Evolutionary conservation across 2,797 vertebrate genomes (phyloP), one percentile per base, ranked within the genome.

Genomic region (Coregonus ussuriensis): DNA sequence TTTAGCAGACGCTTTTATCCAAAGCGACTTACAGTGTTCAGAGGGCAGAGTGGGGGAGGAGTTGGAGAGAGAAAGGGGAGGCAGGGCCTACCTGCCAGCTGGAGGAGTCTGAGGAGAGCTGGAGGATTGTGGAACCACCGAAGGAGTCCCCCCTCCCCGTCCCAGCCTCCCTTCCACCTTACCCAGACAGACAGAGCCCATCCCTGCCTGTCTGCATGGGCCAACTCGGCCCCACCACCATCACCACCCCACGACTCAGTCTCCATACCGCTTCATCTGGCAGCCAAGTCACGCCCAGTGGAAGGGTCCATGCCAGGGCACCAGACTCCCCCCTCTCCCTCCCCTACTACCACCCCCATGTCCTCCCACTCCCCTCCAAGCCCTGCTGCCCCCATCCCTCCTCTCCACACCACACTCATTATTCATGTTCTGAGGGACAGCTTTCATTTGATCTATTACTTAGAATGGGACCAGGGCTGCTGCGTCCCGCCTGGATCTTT

Each of bases 361-460:
- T 84, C 87, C 87, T 88, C 81, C 87, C 80, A n/a, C 67, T 37
- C 67, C 83, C 82, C 85, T 77, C 71, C 14, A 63, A 33, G 31
- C 74, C 74, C 35, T 59, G 74, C 83, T 9, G 16, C 80, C 85
- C 69, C 53, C 83, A 83, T 80, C 85, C 85, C 79, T 80, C 67
- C 9, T 7, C 90, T 87, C 90, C 86, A 84, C 82, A 86, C 89
- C 89, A 80, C 84, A 87, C 91, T 93, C 91, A 94, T 95, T 93
- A 94, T 94, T 94, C 92, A 94, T 93, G 92, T 92, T 93, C 92
- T 91, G 89, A 93, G 91, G 91, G 91, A 93, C 92, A 92, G 90
- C 90, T 91, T 94, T 91, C 89, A 94, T 94, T 94, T 95, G 93
- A 94, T 94, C 93, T 92, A 93, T 92, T 93, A 93, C 93, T 94